These are phyloP conservation scores for Axis porcinus DNA, from an alignment of 2,113 vertebrate species.

Conservation along the genomic window DNA sequence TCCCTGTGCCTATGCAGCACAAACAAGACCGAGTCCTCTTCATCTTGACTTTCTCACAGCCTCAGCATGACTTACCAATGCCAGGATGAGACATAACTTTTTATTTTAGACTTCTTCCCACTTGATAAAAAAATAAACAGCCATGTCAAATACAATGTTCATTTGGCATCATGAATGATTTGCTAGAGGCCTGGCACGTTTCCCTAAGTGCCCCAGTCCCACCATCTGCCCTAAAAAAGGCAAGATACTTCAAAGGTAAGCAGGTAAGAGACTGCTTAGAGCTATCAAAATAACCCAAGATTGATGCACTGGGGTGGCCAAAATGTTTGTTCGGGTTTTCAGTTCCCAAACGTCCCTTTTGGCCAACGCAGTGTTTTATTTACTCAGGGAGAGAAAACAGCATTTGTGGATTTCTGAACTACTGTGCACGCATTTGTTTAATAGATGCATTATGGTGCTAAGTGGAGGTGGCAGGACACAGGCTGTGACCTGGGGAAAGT, in stretches of 20 bases:
- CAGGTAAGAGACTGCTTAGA: neutral
- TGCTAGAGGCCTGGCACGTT: neutral
- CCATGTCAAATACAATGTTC: neutral
- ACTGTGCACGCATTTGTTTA: conserved; percentile 43
- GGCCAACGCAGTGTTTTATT: neutral
- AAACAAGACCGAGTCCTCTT: neutral
- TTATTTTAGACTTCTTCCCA: neutral
- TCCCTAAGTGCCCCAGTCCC: neutral
- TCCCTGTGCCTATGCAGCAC: neutral
- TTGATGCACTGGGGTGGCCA: neutral
- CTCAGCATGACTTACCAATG: neutral
- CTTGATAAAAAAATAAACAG: neutral
- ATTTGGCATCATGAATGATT: neutral
- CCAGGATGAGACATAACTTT: neutral
- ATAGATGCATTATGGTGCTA: conserved; percentile 42
- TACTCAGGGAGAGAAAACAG: neutral
- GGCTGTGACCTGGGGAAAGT: neutral
- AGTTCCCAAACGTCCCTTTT: neutral
- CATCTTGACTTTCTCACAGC: neutral
- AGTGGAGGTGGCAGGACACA: neutral
- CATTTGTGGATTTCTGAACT: conserved; percentile 25
- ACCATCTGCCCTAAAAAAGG: neutral
- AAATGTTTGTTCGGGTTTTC: neutral
- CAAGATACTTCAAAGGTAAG: neutral
- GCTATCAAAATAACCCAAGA: conserved; percentile 25